phyloP scores from a whole-genome alignment of 2,888 invertebrate species.

The Allacma fusca region DNA sequence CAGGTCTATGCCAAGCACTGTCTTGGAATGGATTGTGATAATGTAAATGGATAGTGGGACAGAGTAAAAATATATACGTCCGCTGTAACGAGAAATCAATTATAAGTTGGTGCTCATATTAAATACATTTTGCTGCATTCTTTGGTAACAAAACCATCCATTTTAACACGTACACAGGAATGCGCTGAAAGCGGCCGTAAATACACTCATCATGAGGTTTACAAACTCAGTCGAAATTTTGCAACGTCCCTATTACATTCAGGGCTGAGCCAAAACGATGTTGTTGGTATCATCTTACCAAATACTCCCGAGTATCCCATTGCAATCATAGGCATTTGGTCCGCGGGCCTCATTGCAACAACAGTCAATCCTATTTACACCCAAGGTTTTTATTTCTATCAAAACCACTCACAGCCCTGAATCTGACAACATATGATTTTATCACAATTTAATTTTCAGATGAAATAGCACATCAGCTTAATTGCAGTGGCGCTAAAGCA shows the following conservation, averaged over 20 bases:
- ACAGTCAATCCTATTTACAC: conserved; percentile 61
- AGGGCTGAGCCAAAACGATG: conserved; percentile 54
- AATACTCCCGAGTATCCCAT: conserved; percentile 62
- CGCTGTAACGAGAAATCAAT: too few relatives aligned
- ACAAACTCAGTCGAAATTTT: conserved; percentile 58
- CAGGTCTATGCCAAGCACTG: too few relatives aligned
- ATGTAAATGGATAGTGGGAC: too few relatives aligned
- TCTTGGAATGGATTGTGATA: too few relatives aligned
- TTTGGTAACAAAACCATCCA: too few relatives aligned
- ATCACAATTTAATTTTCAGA: too few relatives aligned
- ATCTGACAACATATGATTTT: too few relatives aligned
- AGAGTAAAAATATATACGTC: too few relatives aligned
- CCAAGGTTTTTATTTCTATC: conserved; percentile 42
- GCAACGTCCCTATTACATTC: conserved; percentile 53
- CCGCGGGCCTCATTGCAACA: conserved; percentile 55
- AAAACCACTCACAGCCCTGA: background rate
- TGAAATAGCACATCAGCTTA: too few relatives aligned
- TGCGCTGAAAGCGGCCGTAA: conserved; percentile 52
- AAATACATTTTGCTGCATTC: too few relatives aligned
- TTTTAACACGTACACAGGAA: conserved; percentile 47
- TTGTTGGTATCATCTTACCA: conserved; percentile 60
- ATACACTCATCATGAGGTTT: conserved; percentile 52
- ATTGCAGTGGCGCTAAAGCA: too few relatives aligned
- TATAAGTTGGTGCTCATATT: too few relatives aligned
- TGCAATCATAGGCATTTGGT: conserved; percentile 52